These are phyloP conservation scores for Petaurus breviceps DNA, from an alignment of 2,113 vertebrate genomes.

Conservation along the genomic window DNA sequence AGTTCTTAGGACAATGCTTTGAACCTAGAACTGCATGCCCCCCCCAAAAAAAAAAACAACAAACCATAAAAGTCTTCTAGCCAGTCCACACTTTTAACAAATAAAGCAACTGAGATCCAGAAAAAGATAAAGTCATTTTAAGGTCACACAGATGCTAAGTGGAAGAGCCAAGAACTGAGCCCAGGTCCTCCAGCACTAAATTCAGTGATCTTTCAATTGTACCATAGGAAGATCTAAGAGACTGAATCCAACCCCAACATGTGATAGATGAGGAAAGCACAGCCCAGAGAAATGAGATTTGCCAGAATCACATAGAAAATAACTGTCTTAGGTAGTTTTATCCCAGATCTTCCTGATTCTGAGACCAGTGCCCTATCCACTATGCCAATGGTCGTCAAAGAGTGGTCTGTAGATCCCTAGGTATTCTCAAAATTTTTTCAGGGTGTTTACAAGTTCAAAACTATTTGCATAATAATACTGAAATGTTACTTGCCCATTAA, in stretches of 20 bases:
- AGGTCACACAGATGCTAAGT: neutral
- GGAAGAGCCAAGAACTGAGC: neutral
- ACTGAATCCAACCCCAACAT: neutral
- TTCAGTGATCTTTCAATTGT: neutral
- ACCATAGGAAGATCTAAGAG: neutral
- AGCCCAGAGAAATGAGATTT: neutral
- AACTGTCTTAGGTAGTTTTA: neutral
- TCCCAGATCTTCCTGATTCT: neutral
- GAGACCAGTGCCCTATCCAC: neutral
- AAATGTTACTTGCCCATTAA: neutral
- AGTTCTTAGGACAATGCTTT: neutral
- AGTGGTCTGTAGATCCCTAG: neutral
- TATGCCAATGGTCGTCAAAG: neutral
- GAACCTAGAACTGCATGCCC: neutral
- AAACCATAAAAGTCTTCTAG: neutral
- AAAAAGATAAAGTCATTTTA: neutral
- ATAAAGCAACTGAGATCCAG: neutral
- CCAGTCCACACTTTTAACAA: neutral
- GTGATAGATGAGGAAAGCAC: neutral
- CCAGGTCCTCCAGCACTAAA: neutral
- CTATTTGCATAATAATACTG: neutral
- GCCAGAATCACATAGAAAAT: neutral
- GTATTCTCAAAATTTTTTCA: neutral
- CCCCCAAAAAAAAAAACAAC: neutral
- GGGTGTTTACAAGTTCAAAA: neutral